Evolutionary conservation across 1,140 invertebrate species (phyloP).

Genomic region (Colletes gigas): DNA sequence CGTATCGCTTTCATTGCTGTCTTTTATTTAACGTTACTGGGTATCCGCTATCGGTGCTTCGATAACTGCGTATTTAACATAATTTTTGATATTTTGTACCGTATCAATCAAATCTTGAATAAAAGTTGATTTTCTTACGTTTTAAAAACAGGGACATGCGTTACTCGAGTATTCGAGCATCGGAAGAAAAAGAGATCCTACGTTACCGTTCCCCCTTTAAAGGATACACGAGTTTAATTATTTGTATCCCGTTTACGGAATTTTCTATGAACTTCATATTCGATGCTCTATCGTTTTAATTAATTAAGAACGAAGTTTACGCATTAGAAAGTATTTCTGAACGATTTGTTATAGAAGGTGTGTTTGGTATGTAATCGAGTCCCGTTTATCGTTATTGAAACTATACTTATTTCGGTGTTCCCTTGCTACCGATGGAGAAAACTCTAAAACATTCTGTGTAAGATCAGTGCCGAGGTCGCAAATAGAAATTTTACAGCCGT

Average conservation of each 20-base stretch:
- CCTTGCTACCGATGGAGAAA: not conserved
- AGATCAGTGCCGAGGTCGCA: slow-evolving; percentile 46
- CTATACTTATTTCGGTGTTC: not conserved
- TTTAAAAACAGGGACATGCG: slow-evolving; percentile 1
- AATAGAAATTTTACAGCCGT: slow-evolving; percentile 58
- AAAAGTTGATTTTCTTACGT: slow-evolving; percentile 9
- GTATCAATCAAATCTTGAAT: not conserved
- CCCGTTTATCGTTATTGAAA: slow-evolving; percentile 10
- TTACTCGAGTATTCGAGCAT: slow-evolving; percentile 11
- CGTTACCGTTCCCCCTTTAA: not conserved
- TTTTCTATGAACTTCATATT: not conserved
- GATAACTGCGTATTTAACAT: not conserved
- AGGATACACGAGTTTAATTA: not conserved
- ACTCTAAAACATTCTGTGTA: slow-evolving; percentile 65
- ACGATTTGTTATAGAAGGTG: not conserved
- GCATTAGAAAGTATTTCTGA: not conserved
- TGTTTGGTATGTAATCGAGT: not conserved
- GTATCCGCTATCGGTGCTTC: not conserved
- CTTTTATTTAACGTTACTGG: slow-evolving; percentile 14
- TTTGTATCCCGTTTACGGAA: not conserved
- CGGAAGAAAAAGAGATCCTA: not conserved
- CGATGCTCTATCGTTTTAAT: not conserved
- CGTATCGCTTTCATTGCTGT: slow-evolving; percentile 23
- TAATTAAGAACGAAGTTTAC: not conserved
- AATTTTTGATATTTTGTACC: slow-evolving; percentile 8